A percentile compares a stretch with the other conserved stretches of the same genome.
phyloP scores from a whole-genome alignment of 2,888 invertebrate species.

The Folsomia candida region DNA sequence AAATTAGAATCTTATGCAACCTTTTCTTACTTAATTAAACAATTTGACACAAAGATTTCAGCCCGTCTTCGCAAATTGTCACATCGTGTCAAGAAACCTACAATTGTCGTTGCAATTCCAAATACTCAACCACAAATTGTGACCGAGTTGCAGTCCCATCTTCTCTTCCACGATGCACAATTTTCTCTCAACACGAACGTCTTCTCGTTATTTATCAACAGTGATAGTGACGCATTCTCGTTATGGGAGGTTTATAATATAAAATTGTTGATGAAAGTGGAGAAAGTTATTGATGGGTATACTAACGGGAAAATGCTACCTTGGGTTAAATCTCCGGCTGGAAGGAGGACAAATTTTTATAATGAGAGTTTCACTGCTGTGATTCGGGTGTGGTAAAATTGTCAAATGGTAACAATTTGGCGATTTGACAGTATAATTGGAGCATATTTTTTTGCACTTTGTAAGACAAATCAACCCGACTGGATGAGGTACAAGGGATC shows the following conservation, averaged over 20 bases:
- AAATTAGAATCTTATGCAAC: not conserved
- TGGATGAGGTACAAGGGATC: not conserved
- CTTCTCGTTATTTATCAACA: not conserved
- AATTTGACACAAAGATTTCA: not conserved
- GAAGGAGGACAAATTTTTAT: constrained; percentile 18
- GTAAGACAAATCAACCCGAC: constrained; percentile 14
- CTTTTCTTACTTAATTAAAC: not conserved
- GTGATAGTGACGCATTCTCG: not conserved
- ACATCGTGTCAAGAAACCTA: not conserved
- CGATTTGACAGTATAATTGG: not conserved
- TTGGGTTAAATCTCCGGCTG: not conserved
- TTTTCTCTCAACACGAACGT: not conserved
- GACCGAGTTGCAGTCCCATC: no score
- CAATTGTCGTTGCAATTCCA: not conserved
- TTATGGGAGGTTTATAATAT: constrained; percentile 23
- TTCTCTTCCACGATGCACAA: not conserved
- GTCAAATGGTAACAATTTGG: not conserved
- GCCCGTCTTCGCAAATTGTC: not conserved
- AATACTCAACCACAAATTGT: not conserved
- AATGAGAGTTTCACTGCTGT: constrained; percentile 9
- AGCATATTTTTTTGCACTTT: not conserved
- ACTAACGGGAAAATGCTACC: not conserved
- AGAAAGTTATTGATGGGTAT: not conserved
- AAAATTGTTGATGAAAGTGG: not conserved
- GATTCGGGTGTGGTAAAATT: constrained; percentile 10